Base-by-base conservation (phyloP, 2,797 vertebrate genomes). In the Tragelaphus eurycerus region DNA sequence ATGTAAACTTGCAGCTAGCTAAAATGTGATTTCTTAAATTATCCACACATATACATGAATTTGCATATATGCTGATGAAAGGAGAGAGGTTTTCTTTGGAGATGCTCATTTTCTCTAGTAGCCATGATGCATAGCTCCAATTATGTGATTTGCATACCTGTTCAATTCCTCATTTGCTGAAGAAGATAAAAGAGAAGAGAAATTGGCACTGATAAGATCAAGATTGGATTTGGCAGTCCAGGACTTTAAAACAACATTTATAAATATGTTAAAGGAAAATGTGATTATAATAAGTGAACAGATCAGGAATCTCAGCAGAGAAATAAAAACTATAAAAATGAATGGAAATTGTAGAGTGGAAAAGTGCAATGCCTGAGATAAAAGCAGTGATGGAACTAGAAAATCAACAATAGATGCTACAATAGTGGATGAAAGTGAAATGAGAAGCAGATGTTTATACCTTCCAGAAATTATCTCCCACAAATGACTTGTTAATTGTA, bases 101-200 rank as follows among this genome's bases (percentile, higher is more conserved):
- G 83, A 76, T 78, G 86, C n/a, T 82, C 91, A 92, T 43, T 57
- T 91, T 86, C 38, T 88, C 62, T 55, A 43, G 48, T 64, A 92
- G 29, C 13, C n/a, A 43, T 54, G 94, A 95, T 97, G 95, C 46
- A 23, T 59, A 81, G 59, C 6, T 27, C 48, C 43, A 88, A 7
- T 83, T 2, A 2, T 90, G 89, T 85, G 95, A 76, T 92, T 94
- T 93, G 62, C 83, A 92, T 90, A 96, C 86, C 0, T 16, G 78
- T 89, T 90, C 76, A 82, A n/a, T 86, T 94, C 97, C 55, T 57
- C 74, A 23, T 78, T 86, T 94, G 90, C 88, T 60, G 76, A 83
- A 95, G 92, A 88, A 96, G 92, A 87, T 93, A 79, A 79, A 79
- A n/a, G 78, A 79, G 17, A 29, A 17, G 25, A 92, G 31, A 87